Percentiles rank a stretch among this genome's conserved stretches.
Evolutionary conservation across 2,797 vertebrate species (phyloP).

Genomic region (Halcyon smyrnensis): DNA sequence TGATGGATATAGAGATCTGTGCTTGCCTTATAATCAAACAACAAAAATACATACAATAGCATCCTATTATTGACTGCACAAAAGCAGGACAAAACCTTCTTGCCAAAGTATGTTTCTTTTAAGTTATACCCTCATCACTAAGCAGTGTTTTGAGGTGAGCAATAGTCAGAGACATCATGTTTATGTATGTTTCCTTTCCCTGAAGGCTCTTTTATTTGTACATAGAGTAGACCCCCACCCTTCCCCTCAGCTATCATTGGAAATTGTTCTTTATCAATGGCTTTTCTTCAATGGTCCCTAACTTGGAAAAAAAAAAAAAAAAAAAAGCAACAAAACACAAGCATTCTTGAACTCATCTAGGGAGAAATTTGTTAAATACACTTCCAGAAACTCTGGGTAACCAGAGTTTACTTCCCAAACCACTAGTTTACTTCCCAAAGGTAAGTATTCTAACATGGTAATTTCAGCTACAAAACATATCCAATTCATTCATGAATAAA

Average conservation of each 20-base stretch:
- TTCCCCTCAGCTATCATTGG: neutral
- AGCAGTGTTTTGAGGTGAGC: neutral
- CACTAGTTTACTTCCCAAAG: neutral
- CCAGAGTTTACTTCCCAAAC: neutral
- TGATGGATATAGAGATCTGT: neutral
- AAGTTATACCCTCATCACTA: neutral
- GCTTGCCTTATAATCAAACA: neutral
- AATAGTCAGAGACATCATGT: neutral
- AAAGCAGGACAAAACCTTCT: neutral
- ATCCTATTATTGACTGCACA: neutral
- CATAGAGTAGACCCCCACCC: fast-evolving
- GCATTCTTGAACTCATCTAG: neutral
- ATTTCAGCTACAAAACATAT: neutral
- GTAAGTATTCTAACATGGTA: neutral
- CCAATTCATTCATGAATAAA: neutral
- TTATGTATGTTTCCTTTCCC: neutral
- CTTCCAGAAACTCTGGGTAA: neutral
- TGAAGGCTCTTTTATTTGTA: neutral
- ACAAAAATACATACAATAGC: neutral
- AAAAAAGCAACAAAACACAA: neutral
- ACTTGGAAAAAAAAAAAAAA: neutral
- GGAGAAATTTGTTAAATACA: neutral
- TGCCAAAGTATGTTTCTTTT: neutral
- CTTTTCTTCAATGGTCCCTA: neutral
- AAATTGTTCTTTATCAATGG: neutral